These are phyloP conservation scores for Galago senegalensis DNA, from an alignment of 2,797 vertebrate species.

Conservation along the genomic window DNA sequence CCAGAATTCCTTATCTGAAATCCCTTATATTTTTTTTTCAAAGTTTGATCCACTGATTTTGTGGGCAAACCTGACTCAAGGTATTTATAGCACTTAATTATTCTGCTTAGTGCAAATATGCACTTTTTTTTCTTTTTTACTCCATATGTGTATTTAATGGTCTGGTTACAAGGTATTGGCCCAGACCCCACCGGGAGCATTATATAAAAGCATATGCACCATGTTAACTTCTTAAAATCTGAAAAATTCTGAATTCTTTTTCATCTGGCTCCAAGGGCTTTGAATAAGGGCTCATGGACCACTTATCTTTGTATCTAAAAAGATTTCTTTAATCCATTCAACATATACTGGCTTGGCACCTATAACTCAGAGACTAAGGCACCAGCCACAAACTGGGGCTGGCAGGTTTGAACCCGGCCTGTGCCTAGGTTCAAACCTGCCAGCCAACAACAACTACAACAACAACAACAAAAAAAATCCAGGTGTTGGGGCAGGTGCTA, in stretches of 20 bases:
- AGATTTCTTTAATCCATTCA: slow-evolving; percentile 36
- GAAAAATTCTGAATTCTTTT: slow-evolving; percentile 47
- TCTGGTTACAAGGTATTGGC: not conserved
- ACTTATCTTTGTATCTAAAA: slow-evolving; percentile 33
- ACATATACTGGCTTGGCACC: not conserved
- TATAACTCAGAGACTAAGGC: too few relatives aligned
- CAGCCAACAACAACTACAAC: too few relatives aligned
- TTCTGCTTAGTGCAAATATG: slow-evolving; percentile 26
- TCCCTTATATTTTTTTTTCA: not conserved
- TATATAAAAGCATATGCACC: not conserved
- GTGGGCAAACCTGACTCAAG: not conserved
- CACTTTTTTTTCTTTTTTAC: not conserved
- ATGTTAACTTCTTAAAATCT: slow-evolving; percentile 27
- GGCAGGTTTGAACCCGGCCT: too few relatives aligned
- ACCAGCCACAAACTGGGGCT: too few relatives aligned
- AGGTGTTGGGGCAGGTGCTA: too few relatives aligned
- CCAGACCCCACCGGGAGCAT: not conserved
- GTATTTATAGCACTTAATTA: not conserved
- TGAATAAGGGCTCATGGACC: not conserved
- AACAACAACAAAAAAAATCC: too few relatives aligned
- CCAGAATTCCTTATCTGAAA: slow-evolving; percentile 27
- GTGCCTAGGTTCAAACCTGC: too few relatives aligned
- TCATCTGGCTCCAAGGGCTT: not conserved
- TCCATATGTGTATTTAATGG: not conserved
- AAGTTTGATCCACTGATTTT: not conserved